Evolutionary conservation across 2,888 invertebrate genomes (phyloP).

Genomic region (Brachyptera putata): DNA sequence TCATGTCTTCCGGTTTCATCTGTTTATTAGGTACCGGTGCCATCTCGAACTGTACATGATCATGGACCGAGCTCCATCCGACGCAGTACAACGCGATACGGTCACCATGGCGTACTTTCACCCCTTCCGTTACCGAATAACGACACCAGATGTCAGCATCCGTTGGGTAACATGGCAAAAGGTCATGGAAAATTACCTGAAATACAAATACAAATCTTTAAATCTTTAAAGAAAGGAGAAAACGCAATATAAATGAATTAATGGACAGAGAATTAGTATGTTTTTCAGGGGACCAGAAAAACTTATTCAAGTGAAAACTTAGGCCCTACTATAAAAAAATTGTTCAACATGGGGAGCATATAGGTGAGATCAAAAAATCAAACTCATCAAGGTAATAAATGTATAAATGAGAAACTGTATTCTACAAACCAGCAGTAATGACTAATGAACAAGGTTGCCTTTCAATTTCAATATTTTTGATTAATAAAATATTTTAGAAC

Average conservation of each 20-base stretch:
- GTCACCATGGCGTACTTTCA: slow-evolving; percentile 29
- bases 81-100: slow-evolving; percentile 30
- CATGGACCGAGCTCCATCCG: slow-evolving; percentile 32
- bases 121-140: slow-evolving; percentile 32
- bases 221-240: background rate
- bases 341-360: too few species aligned
- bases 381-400: too few species aligned
- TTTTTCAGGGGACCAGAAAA: too few species aligned
- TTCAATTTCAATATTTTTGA: too few species aligned
- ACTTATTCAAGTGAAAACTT: too few species aligned
- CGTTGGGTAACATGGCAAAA: slow-evolving; percentile 32
- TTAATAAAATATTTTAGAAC: too few species aligned
- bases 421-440: too few species aligned
- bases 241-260: background rate
- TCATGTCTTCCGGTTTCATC: background rate
- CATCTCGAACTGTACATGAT: slow-evolving; percentile 24
- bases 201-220: too few species aligned
- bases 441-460: too few species aligned
- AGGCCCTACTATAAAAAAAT: too few species aligned
- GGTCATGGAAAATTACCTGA: slow-evolving; percentile 34
- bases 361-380: too few species aligned
- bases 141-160: slow-evolving; percentile 34
- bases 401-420: too few species aligned
- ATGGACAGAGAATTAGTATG: background rate
- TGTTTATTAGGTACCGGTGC: slow-evolving; percentile 24